Base-by-base conservation (phyloP, 1,140 invertebrate species). In the Thaumetopoea pityocampa region DNA sequence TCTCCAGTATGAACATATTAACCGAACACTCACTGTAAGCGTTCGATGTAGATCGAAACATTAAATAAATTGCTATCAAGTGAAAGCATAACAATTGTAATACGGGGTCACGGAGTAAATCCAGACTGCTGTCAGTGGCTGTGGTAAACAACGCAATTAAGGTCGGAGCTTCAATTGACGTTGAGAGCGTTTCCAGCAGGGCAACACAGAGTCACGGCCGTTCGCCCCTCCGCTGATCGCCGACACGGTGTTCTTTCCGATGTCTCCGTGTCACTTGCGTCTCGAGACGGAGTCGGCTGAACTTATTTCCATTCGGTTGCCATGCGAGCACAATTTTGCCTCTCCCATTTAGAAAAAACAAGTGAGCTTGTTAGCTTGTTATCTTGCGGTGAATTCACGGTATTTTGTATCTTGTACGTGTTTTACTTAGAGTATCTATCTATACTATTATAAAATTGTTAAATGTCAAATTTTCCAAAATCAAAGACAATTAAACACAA, bases 141-240 rank as follows among this genome's bases (percentile, higher is more conserved):
- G 37, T 41, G 37, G 37, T 41, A 41, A 41, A 41, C 37, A 41
- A 41, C 37, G 24, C 37, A 41, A 41, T 41, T 41, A 41, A 41
- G 37, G 18, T 20, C 37, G 19, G 37, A 41, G 37, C 32, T 41
- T 32, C 37, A 41, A 41, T 41, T 41, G 37, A 32, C 37, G 28
- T 30, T 10, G 14, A 22, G 9, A 15, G 12, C 18, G 14, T 41
- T 41, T 41, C 27, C 37, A 41, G 19, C 37, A 15, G 6, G n/a
- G 27, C 2, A 3, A n/a, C 28, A 41, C 37, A 11, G 14, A n/a
- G 17, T 12, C 11, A 5, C 12, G 7, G 5, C 15, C 4, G 11
- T 6, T 15, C 9, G 5, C 15, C 4, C 26, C 11, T 15, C 9
- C 5, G 10, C 1, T 5, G 5, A 28, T 28, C 8, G 12, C 6